Base-by-base conservation (phyloP, 2,113 vertebrate genomes). In the Diglossa brunneiventris region DNA sequence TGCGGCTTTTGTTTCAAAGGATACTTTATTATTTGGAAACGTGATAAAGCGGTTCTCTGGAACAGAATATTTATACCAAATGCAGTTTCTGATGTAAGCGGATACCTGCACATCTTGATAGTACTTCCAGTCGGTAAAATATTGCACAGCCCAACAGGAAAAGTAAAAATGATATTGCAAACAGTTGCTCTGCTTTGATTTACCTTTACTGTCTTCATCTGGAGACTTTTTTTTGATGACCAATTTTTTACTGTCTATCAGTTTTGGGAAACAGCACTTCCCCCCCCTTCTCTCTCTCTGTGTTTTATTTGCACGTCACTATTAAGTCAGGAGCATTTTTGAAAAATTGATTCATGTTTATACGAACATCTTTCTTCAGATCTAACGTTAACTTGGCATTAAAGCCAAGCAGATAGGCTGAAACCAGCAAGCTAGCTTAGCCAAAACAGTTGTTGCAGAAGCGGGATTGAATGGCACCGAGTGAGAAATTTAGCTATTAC, bases 171-270 rank as follows among this genome's bases (percentile, higher is more conserved):
- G 82, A 56, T 96, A 94, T 93, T 81, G 90, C 92, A 82, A 88
- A 89, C 90, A 84, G 92, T 93, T 90, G 69, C 23, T 92, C 62
- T 89, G 66, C 93, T 96, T 95, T 96, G 86, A 92, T 96, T 96
- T 97, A 90, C 90, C 93, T 96, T 94, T 96, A 96, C 90, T 68
- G 56, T 92, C 69, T 89, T 95, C 93, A 95, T 96, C 90, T 96
- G 90, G 85, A 96, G 49, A 22, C 20, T 24, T 42, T 76, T 58
- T 79, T 90, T 90, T 78, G 4, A 66, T 78, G 70, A 62, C 7
- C 23, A 31, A 13, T 79, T 82, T 94, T 95, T 95, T 90, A 92
- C 66, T 37, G 52, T 70, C 83, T 88, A 84, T 93, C 80, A 87
- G 3, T 94, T 96, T 84, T 75, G 55, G 58, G 73, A 92, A 90